Conservation (phyloP, 2,113 vertebrate species). For the Accipiter cooperii region DNA sequence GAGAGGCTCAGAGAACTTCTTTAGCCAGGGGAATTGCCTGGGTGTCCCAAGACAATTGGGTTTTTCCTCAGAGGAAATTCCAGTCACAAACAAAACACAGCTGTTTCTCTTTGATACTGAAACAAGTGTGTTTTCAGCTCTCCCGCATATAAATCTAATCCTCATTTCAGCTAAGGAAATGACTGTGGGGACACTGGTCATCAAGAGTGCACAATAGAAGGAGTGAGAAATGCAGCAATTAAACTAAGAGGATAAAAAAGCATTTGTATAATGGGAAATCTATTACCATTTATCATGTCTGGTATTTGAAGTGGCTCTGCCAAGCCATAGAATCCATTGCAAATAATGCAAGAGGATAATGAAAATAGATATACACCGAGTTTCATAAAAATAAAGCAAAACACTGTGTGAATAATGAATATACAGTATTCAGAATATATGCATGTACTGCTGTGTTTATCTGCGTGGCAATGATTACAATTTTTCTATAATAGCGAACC, state of each 20-base stretch:
- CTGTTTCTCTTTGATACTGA: background rate
- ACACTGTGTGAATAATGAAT: background rate
- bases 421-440: background rate
- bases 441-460: background rate
- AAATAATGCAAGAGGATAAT: slow-evolving; percentile 1
- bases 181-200: slow-evolving; percentile 31
- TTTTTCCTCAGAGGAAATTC: slow-evolving; percentile 3
- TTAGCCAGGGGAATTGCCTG: background rate
- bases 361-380: background rate
- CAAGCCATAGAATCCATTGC: background rate
- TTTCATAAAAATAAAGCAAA: background rate
- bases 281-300: slow-evolving; percentile 43
- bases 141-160: background rate
- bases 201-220: background rate
- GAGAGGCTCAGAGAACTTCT: background rate
- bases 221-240: slow-evolving; percentile 43
- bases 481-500: background rate
- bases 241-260: slow-evolving; percentile 48
- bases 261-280: slow-evolving; percentile 35
- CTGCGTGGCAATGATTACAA: background rate
- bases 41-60: background rate
- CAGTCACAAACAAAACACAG: background rate
- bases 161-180: slow-evolving; percentile 31
- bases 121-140: background rate
- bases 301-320: slow-evolving; percentile 11